phyloP scores from a whole-genome alignment of 2,888 invertebrate species.

The Cryptophagus acutangulus region DNA sequence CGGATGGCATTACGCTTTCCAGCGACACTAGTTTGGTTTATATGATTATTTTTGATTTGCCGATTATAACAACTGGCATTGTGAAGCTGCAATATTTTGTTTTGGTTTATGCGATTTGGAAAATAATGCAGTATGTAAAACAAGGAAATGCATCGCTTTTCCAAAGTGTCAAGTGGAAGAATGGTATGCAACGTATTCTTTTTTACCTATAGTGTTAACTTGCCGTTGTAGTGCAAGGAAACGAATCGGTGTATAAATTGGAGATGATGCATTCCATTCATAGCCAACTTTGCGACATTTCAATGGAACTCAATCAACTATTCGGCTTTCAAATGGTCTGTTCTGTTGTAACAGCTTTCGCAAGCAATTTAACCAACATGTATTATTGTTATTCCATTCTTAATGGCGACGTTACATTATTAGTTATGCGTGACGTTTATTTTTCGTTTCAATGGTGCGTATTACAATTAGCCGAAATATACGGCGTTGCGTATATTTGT shows the following conservation, averaged over 20 bases:
- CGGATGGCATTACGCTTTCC: background rate
- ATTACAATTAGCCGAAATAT: background rate
- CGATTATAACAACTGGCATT: background rate
- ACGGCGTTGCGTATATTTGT: background rate
- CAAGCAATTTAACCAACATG: constrained; percentile 3
- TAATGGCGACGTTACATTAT: background rate
- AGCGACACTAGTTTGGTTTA: background rate
- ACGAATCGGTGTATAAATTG: background rate
- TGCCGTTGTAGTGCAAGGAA: too few species aligned
- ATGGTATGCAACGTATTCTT: background rate
- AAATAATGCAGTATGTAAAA: background rate
- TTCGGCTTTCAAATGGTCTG: background rate
- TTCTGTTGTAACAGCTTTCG: background rate
- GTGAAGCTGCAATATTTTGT: constrained; percentile 1
- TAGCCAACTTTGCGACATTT: background rate
- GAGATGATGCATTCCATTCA: background rate
- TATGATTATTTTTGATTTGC: background rate
- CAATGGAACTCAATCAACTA: background rate
- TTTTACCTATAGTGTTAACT: too few species aligned
- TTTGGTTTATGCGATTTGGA: background rate
- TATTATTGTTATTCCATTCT: background rate
- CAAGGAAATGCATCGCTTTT: too few species aligned
- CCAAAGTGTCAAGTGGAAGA: background rate
- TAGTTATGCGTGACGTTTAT: background rate
- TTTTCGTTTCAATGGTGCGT: constrained; percentile 3